Evolutionary conservation across 2,888 invertebrate species (phyloP).

Genomic region (Vandiemenella viatica): DNA sequence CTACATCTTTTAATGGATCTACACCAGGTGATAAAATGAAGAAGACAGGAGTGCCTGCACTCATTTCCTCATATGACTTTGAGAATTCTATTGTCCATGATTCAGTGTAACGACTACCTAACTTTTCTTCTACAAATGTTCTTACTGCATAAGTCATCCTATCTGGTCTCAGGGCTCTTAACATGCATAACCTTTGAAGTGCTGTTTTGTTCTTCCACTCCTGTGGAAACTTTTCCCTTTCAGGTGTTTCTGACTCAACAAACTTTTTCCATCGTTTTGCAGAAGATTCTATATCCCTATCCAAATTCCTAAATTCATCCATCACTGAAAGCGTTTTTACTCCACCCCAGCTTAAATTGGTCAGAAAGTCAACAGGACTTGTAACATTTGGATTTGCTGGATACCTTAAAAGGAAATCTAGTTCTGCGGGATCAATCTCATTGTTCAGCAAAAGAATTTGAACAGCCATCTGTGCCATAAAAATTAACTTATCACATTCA

Average conservation of each 20-base stretch:
- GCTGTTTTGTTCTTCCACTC: slow-evolving; percentile 88
- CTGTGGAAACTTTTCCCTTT: slow-evolving; percentile 84
- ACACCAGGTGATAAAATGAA: slow-evolving; percentile 91
- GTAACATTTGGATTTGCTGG: slow-evolving; percentile 58
- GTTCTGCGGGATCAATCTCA: slow-evolving; percentile 56
- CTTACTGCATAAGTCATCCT: slow-evolving; percentile 86
- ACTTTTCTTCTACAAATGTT: slow-evolving; percentile 74
- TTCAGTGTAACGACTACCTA: slow-evolving; percentile 70
- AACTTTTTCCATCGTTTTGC: slow-evolving; percentile 71
- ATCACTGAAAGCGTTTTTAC: slow-evolving; percentile 59
- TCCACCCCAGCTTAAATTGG: slow-evolving; percentile 65
- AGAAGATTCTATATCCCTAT: slow-evolving; percentile 26
- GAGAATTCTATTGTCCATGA: slow-evolving; percentile 65
- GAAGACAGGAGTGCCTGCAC: slow-evolving; percentile 72
- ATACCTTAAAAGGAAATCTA: slow-evolving; percentile 78
- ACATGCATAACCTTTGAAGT: slow-evolving; percentile 77
- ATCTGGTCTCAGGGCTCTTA: slow-evolving; percentile 81
- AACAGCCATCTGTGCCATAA: slow-evolving; percentile 71
- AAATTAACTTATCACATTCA: slow-evolving; percentile 81
- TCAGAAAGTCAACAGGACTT: slow-evolving; percentile 72
- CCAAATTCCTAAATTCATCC: slow-evolving; percentile 68
- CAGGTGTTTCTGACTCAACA: slow-evolving; percentile 81
- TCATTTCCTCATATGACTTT: slow-evolving; percentile 74
- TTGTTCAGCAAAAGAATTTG: slow-evolving; percentile 49
- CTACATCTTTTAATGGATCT: slow-evolving; percentile 86